Evolutionary conservation across 2,113 vertebrate species (phyloP).

Genomic region (Chlorodrepanis virens): DNA sequence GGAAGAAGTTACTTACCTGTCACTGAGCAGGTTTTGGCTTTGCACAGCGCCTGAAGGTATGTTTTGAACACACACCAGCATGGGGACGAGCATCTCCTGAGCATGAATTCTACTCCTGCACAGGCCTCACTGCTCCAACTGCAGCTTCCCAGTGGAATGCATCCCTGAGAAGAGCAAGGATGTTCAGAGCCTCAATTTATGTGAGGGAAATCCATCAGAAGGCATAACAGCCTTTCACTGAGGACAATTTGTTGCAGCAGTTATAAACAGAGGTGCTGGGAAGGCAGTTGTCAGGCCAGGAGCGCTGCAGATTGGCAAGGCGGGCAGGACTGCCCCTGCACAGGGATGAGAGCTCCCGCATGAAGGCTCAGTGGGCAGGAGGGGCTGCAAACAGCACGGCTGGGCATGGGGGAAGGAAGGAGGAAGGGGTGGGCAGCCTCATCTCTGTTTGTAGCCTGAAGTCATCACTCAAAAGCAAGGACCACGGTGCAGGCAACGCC

Average conservation of each 20-base stretch:
- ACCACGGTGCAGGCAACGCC: background rate
- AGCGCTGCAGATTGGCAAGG: background rate
- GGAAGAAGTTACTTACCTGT: background rate
- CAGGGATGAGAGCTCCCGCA: background rate
- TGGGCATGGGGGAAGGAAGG: background rate
- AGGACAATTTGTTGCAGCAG: conserved; percentile 37
- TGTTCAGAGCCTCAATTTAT: conserved; percentile 11
- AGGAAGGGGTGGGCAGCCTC: background rate
- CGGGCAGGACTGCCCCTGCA: background rate
- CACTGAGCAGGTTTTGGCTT: background rate
- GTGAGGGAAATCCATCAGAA: conserved; percentile 35
- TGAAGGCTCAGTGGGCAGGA: background rate
- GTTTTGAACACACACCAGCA: background rate
- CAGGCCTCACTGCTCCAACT: background rate
- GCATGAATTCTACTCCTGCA: background rate
- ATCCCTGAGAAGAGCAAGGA: background rate
- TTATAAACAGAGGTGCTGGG: background rate
- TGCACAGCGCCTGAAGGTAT: background rate
- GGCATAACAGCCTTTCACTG: background rate
- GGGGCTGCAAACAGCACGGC: background rate
- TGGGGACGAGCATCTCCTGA: background rate
- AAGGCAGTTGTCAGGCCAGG: background rate
- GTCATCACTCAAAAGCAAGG: conserved; percentile 46
- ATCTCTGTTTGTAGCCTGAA: background rate
- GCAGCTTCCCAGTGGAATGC: background rate